Conservation (phyloP, 2,797 vertebrate species). For the Botia kubotai region DNA sequence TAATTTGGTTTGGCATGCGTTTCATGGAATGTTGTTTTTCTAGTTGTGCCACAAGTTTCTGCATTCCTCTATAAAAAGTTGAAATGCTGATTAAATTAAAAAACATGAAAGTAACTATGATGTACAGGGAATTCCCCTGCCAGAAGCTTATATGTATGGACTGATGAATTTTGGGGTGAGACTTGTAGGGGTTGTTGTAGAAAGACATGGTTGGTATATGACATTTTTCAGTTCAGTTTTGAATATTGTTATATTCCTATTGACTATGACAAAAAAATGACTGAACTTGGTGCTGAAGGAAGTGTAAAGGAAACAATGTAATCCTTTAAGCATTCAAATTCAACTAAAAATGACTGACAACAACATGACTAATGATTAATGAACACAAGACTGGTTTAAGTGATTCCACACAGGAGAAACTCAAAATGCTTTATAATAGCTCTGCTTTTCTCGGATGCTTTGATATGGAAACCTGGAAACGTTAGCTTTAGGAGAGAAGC, state of each 20-base stretch:
- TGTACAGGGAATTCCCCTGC: no score
- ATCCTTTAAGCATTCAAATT: neutral
- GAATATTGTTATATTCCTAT: no score
- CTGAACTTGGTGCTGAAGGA: no score
- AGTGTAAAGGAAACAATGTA: no score
- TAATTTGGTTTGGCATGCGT: conserved; percentile 9
- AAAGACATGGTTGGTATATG: no score
- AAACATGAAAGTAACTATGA: neutral
- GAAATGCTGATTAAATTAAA: neutral
- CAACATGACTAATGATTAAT: neutral
- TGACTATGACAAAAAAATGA: no score
- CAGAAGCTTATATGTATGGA: no score
- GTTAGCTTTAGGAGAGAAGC: conserved; percentile 14
- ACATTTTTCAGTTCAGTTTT: no score
- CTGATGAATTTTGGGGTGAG: no score
- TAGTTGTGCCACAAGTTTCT: neutral
- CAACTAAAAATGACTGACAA: neutral
- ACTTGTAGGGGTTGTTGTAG: no score
- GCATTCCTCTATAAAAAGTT: neutral
- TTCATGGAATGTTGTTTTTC: neutral
- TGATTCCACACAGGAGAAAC: neutral
- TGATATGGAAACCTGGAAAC: conserved; percentile 22
- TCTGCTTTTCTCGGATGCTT: neutral
- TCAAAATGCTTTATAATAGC: conserved; percentile 1
- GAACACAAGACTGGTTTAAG: neutral